Percentiles rank a stretch among this genome's conserved stretches.
phyloP scores from a whole-genome alignment of 1,140 invertebrate species.

The Leptopilina boulardi region DNA sequence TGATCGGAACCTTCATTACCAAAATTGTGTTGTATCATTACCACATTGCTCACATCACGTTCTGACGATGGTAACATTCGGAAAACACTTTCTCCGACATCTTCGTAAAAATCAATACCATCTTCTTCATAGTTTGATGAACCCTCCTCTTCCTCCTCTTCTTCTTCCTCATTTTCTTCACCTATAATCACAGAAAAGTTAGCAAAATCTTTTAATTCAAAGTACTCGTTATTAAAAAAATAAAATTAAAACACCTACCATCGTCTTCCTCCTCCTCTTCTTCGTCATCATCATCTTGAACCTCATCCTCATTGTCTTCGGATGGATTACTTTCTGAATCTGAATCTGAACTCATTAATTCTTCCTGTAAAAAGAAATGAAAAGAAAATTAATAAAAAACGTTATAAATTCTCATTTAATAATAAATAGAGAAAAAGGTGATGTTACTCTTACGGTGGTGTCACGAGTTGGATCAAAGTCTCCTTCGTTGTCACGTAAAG shows the following conservation, averaged over 20 bases:
- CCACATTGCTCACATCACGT: slow-evolving; percentile 78
- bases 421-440: slow-evolving; percentile 37
- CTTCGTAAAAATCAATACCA: slow-evolving; percentile 76
- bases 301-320: slow-evolving; percentile 77
- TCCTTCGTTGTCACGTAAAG: slow-evolving; percentile 67
- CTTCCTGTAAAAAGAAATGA: slow-evolving; percentile 71
- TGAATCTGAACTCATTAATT: slow-evolving; percentile 78
- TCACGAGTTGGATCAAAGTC: slow-evolving; percentile 73
- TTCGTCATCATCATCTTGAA: slow-evolving; percentile 79
- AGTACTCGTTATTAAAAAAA: no score
- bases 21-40: slow-evolving; percentile 80
- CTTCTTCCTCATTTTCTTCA: slow-evolving; percentile 79
- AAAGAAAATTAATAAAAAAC: slow-evolving; percentile 35
- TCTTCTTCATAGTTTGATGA: slow-evolving; percentile 77
- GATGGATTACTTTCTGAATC: slow-evolving; percentile 74
- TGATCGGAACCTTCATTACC: slow-evolving; percentile 67
- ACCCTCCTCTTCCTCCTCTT: slow-evolving; percentile 83
- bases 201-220: no score
- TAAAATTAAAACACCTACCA: slow-evolving; percentile 52
- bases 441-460: slow-evolving; percentile 71
- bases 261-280: slow-evolving; percentile 79
- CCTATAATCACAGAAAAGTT: slow-evolving; percentile 59
- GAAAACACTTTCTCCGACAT: slow-evolving; percentile 73
- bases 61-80: slow-evolving; percentile 76
- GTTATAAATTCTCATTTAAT: slow-evolving; percentile 38